Percentiles rank a stretch among this genome's conserved stretches.
Evolutionary conservation across 2,797 vertebrate species (phyloP).

Genomic region (Coranthus polyacanthus): DNA sequence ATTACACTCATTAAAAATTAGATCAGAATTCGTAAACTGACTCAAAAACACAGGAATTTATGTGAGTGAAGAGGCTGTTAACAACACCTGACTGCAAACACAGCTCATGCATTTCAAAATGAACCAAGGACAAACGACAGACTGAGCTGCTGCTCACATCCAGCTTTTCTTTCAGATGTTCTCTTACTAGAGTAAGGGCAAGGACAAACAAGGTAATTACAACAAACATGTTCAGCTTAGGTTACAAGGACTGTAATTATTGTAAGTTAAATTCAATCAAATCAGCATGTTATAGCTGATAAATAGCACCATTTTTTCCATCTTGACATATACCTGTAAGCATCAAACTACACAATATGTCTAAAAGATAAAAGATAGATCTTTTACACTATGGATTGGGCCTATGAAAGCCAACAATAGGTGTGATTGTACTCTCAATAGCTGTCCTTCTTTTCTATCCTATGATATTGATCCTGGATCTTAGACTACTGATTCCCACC

Average conservation of each 20-base stretch:
- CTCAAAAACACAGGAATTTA: constrained; percentile 9
- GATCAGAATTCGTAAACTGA: background rate
- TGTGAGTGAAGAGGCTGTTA: constrained; percentile 1
- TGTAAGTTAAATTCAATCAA: too few relatives aligned
- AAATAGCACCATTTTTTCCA: too few relatives aligned
- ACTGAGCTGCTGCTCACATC: constrained; percentile 17
- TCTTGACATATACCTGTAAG: constrained; percentile 3
- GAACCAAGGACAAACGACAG: constrained; percentile 23
- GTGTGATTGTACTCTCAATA: background rate
- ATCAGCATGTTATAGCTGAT: too few relatives aligned
- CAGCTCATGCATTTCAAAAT: background rate
- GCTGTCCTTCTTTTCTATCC: background rate
- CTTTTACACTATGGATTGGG: background rate
- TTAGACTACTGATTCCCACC: too few relatives aligned
- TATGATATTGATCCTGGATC: too few relatives aligned
- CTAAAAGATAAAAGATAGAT: background rate
- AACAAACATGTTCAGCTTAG: constrained; percentile 13
- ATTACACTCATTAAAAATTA: too few relatives aligned
- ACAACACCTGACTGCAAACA: background rate
- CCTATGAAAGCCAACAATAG: background rate
- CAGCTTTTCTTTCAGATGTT: background rate
- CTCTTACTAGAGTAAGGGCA: background rate
- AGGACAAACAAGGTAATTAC: background rate
- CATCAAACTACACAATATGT: background rate
- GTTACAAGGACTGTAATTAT: background rate